These are phyloP conservation scores for Plutella xylostella DNA, from an alignment of 2,888 invertebrate species.

Conservation along the genomic window DNA sequence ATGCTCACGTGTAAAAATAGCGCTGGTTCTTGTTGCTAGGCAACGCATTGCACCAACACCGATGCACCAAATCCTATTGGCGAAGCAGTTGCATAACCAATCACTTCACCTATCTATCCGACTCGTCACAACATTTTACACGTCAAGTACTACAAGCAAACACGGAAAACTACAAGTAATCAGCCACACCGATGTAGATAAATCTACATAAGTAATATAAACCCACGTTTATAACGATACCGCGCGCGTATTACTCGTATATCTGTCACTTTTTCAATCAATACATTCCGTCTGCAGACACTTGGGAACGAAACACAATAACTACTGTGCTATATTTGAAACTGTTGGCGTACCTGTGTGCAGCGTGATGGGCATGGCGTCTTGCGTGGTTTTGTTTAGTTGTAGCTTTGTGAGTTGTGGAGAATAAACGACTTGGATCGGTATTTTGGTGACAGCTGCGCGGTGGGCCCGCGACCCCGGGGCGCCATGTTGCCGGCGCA, in stretches of 20 bases:
- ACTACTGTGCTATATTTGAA: no score
- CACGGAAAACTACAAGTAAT: no score
- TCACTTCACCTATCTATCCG: no score
- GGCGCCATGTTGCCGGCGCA: slow-evolving; percentile 27
- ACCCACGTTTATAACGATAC: no score
- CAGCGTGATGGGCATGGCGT: slow-evolving; percentile 10
- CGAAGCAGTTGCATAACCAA: not conserved
- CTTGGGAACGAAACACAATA: no score
- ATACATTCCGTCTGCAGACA: slow-evolving; percentile 7
- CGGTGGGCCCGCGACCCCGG: slow-evolving; percentile 8
- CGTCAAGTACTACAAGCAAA: no score
- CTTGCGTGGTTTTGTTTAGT: not conserved
- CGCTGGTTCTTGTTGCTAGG: slow-evolving; percentile 36
- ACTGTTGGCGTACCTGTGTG: slow-evolving; percentile 13
- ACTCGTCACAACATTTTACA: no score
- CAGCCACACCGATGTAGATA: no score
- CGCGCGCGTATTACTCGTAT: no score
- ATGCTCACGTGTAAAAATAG: no score
- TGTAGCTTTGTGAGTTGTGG: not conserved
- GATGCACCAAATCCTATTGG: slow-evolving; percentile 30
- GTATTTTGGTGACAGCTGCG: slow-evolving; percentile 1
- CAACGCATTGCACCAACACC: slow-evolving; percentile 49
- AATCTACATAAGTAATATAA: no score
- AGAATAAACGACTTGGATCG: not conserved
- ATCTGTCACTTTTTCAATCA: slow-evolving; percentile 10